Evolutionary conservation across 2,113 vertebrate species (phyloP).

Genomic region (Agelaius phoeniceus): DNA sequence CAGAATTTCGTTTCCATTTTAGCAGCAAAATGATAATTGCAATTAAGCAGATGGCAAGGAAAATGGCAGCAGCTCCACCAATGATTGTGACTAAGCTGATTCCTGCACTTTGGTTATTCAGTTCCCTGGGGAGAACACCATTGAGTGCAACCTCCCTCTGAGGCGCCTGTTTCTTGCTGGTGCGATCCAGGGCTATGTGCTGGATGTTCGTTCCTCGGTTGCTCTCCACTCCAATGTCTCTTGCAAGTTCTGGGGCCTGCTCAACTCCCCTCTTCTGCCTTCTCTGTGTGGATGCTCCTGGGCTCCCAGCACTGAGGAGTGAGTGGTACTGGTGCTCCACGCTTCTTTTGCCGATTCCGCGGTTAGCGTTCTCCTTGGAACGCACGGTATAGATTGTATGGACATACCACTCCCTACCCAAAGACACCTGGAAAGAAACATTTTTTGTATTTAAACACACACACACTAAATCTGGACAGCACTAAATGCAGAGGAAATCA

Average conservation of each 20-base stretch:
- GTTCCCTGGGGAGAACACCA: constrained; percentile 73
- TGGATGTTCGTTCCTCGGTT: constrained; percentile 92
- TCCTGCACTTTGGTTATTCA: constrained; percentile 52
- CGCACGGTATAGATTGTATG: constrained; percentile 94
- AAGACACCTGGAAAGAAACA: constrained; percentile 80
- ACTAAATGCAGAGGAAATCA: not conserved
- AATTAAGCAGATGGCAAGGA: constrained; percentile 78
- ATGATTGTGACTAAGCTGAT: constrained; percentile 73
- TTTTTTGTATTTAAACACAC: not conserved
- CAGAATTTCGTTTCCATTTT: constrained; percentile 68
- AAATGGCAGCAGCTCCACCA: constrained; percentile 73
- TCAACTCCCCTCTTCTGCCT: constrained; percentile 74
- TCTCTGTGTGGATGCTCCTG: not conserved
- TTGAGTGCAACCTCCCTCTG: constrained; percentile 54
- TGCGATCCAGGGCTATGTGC: constrained; percentile 85
- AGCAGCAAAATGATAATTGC: constrained; percentile 66
- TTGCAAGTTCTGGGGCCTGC: constrained; percentile 51
- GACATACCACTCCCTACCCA: constrained; percentile 93
- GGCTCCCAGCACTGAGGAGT: constrained; percentile 38
- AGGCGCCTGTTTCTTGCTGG: constrained; percentile 58
- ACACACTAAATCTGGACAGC: not conserved
- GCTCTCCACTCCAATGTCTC: constrained; percentile 83
- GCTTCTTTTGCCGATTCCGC: constrained; percentile 87
- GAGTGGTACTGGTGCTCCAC: constrained; percentile 79
- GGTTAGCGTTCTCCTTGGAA: constrained; percentile 81